Evolutionary conservation across 2,113 vertebrate species (phyloP).

Genomic region (Xenopus laevis): DNA sequence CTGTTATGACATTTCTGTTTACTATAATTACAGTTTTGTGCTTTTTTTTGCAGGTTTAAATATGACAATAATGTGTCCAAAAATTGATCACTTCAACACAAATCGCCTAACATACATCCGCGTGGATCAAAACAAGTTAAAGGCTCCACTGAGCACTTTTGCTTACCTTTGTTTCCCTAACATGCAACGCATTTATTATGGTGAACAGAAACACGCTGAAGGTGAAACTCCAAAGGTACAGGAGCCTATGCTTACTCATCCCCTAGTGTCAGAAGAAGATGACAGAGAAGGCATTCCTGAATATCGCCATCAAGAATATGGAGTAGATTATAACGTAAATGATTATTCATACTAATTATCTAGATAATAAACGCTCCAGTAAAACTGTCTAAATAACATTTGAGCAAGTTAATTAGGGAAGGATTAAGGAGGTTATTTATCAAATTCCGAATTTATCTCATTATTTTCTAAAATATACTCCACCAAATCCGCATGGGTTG

Average conservation of each 20-base stretch:
- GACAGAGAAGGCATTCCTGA: constrained; percentile 39
- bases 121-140: constrained; percentile 74
- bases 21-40: constrained; percentile 42
- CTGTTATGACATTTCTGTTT: no score
- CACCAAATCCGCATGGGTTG: no score
- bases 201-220: constrained; percentile 63
- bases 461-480: no score
- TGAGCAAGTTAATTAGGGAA: no score
- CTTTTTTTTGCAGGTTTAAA: constrained; percentile 69
- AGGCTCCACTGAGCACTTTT: constrained; percentile 60
- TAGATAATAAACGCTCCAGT: constrained; percentile 19
- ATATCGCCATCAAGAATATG: constrained; percentile 49
- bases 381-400: not conserved
- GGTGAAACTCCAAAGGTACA: constrained; percentile 55
- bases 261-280: constrained; percentile 54
- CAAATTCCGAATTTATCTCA: no score
- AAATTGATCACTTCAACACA: constrained; percentile 54
- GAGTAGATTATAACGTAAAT: constrained; percentile 47
- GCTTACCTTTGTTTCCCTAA: constrained; percentile 73
- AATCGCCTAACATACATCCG: constrained; percentile 74
- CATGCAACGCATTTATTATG: constrained; percentile 72
- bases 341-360: constrained; percentile 56
- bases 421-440: no score
- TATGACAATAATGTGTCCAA: constrained; percentile 73
- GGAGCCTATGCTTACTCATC: constrained; percentile 58